Percentiles rank a stretch among this genome's conserved stretches.
Conservation (phyloP, 2,888 invertebrate genomes). For the Agapetus fuscipes region DNA sequence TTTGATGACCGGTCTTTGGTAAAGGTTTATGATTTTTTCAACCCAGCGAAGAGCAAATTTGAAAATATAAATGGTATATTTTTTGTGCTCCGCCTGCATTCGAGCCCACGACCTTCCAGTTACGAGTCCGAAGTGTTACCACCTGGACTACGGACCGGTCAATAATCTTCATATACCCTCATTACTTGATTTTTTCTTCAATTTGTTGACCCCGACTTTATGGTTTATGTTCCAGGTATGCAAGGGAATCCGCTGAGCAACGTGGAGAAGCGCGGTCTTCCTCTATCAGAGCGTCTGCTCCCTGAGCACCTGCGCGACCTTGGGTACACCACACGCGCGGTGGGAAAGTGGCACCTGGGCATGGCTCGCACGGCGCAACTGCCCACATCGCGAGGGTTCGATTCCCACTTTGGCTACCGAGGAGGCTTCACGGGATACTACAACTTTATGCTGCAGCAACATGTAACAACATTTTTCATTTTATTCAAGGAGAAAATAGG, state of each 20-base stretch:
- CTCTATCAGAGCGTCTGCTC: constrained; percentile 40
- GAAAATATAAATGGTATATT: too few relatives aligned
- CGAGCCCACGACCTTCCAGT: too few relatives aligned
- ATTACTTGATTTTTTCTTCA: too few relatives aligned
- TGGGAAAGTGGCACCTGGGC: constrained; percentile 77
- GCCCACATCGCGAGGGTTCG: constrained; percentile 67
- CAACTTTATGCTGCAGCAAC: constrained; percentile 46
- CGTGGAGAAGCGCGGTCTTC: constrained; percentile 37
- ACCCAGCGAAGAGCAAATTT: too few relatives aligned
- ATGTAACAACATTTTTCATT: constrained; percentile 25
- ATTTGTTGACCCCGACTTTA: too few relatives aligned
- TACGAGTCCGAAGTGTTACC: too few relatives aligned
- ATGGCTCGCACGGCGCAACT: constrained; percentile 44
- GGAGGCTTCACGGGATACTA: constrained; percentile 76
- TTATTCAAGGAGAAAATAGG: too few relatives aligned
- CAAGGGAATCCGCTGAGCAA: constrained; percentile 17
- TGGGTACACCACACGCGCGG: constrained; percentile 66
- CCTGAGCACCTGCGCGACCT: constrained; percentile 53
- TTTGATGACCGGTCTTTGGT: too few relatives aligned
- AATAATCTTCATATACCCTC: too few relatives aligned
- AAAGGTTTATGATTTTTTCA: too few relatives aligned
- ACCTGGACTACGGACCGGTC: too few relatives aligned
- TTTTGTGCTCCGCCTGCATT: too few relatives aligned
- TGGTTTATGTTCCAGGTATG: constrained; percentile 10
- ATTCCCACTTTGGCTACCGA: constrained; percentile 77